phyloP scores from a whole-genome alignment of 2,113 vertebrate genomes.

The Herpetotheres cachinnans region DNA sequence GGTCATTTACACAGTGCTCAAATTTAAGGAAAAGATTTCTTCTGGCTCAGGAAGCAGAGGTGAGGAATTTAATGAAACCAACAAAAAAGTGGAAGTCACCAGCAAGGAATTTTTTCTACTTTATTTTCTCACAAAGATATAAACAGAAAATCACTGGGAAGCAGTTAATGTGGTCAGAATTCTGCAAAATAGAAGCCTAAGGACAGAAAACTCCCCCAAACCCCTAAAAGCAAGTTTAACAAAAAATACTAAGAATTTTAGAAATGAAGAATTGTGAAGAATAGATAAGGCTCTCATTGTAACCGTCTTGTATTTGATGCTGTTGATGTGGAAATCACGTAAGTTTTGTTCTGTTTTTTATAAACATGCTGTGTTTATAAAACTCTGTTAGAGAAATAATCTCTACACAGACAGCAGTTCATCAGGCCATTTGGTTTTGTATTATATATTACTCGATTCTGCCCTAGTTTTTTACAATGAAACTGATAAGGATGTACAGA shows the following conservation, averaged over 20 bases:
- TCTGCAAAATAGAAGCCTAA: neutral
- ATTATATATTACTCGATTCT: neutral
- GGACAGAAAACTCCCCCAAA: neutral
- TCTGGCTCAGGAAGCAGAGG: neutral
- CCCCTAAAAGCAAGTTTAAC: neutral
- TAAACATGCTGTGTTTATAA: neutral
- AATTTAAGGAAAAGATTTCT: neutral
- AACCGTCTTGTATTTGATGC: fast-evolving
- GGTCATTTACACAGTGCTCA: neutral
- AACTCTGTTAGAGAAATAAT: neutral
- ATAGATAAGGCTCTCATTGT: neutral
- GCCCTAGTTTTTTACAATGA: neutral
- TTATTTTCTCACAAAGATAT: neutral
- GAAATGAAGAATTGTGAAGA: neutral
- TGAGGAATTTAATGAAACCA: neutral
- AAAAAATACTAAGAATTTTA: neutral
- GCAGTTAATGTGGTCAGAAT: neutral
- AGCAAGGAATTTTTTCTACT: neutral
- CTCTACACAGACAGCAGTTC: neutral
- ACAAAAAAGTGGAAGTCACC: neutral
- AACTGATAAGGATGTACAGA: neutral
- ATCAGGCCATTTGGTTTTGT: neutral
- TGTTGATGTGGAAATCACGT: neutral
- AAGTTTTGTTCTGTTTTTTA: neutral
- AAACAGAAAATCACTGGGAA: neutral